phyloP scores from a whole-genome alignment of 2,113 vertebrate genomes.

The Pterophyllum scalare region DNA sequence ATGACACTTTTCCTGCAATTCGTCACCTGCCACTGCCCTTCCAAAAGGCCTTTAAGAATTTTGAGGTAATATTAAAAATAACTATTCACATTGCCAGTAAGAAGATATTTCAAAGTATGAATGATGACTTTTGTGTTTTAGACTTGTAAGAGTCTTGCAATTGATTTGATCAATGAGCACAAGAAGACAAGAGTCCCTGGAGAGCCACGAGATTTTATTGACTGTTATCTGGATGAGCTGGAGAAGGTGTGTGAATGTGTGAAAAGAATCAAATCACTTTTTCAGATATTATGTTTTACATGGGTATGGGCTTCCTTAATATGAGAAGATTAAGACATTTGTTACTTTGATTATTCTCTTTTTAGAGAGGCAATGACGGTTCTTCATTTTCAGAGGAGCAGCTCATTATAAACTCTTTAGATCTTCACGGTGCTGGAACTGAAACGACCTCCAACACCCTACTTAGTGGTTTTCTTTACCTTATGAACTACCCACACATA shows the following conservation, averaged over 20 bases:
- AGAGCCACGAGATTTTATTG: conserved; percentile 66
- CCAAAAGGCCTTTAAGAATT: conserved; percentile 33
- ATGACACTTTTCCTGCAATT: conserved; percentile 46
- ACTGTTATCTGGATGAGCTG: conserved; percentile 69
- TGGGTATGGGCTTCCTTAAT: no score
- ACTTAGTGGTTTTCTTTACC: conserved; percentile 64
- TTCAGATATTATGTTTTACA: background rate
- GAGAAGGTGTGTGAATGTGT: conserved; percentile 42
- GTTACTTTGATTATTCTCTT: background rate
- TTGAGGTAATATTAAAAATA: conserved; percentile 18
- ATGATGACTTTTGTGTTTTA: background rate
- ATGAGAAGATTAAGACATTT: background rate
- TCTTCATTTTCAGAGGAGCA: conserved; percentile 47
- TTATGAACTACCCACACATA: conserved; percentile 48
- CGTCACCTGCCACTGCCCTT: conserved; percentile 56
- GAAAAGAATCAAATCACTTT: background rate
- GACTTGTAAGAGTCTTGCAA: background rate
- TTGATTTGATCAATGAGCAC: conserved; percentile 34
- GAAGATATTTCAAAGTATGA: background rate
- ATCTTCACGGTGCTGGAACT: conserved; percentile 72
- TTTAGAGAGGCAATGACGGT: conserved; percentile 16
- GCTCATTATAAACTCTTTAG: conserved; percentile 40
- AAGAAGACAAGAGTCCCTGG: conserved; percentile 53
- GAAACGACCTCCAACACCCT: conserved; percentile 76
- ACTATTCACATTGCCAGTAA: background rate